A percentile compares a stretch with the other conserved stretches of the same genome.
phyloP scores from a whole-genome alignment of 2,888 invertebrate genomes.

The Epirrhoe tristata region DNA sequence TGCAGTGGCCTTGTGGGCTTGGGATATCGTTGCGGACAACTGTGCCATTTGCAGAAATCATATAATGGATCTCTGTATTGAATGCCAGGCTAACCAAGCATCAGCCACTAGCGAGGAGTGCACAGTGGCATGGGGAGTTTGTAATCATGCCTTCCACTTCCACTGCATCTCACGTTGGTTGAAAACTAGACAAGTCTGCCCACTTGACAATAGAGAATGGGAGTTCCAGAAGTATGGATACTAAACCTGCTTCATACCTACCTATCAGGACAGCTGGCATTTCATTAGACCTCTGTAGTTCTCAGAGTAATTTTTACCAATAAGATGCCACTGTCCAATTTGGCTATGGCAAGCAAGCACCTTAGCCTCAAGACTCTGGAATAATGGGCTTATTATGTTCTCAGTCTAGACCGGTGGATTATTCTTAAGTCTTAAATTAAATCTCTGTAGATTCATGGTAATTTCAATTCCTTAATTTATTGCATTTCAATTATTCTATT shows the following conservation, averaged over 20 bases:
- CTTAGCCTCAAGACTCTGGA: conserved; percentile 41
- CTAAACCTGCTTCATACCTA: conserved; percentile 53
- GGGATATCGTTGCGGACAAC: conserved; percentile 99
- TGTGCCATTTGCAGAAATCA: conserved; percentile 99
- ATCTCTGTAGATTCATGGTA: no score
- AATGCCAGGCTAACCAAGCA: conserved; percentile 99
- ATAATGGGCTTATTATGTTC: conserved; percentile 68
- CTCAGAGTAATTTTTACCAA: conserved; percentile 4
- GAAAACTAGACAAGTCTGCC: conserved; percentile 99
- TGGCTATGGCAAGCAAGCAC: conserved; percentile 14
- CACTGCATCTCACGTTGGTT: conserved; percentile 99
- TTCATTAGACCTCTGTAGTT: conserved; percentile 5
- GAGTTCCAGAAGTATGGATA: conserved; percentile 97
- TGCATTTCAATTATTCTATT: no score
- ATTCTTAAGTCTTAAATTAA: no score
- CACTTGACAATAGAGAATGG: conserved; percentile 99
- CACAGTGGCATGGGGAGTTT: conserved; percentile 99
- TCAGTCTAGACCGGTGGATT: no score
- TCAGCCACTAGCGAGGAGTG: conserved; percentile 99
- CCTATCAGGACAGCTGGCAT: conserved; percentile 5
- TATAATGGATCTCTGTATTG: conserved; percentile 99
- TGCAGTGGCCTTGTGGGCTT: conserved; percentile 99
- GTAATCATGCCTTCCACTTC: conserved; percentile 99
- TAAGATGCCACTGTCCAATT: conserved; percentile 11
- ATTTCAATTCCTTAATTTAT: no score